Evolutionary conservation across 2,888 invertebrate species (phyloP).

Genomic region (Laothoe populi): DNA sequence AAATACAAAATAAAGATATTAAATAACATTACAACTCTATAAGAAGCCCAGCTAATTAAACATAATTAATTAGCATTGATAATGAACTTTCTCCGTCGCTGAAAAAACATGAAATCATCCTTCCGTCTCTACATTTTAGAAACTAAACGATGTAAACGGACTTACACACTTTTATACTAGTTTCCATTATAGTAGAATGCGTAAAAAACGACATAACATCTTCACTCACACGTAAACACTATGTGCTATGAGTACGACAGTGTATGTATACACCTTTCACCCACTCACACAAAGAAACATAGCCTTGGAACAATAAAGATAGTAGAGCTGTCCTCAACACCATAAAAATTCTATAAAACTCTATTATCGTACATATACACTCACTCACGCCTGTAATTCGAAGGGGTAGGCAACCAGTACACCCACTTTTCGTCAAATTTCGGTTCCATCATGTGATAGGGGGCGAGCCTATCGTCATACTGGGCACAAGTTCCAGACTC

Average conservation of each 20-base stretch:
- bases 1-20: not conserved
- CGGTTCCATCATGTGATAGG: too few relatives aligned
- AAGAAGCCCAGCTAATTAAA: not conserved
- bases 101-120: conserved; percentile 32
- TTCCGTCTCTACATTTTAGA: conserved; percentile 46
- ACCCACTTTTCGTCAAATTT: too few relatives aligned
- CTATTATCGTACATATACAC: not conserved
- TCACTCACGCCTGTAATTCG: too few relatives aligned
- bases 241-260: conserved; percentile 51
- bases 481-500: too few relatives aligned
- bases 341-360: conserved; percentile 10
- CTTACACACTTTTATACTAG: conserved; percentile 72
- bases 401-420: too few relatives aligned
- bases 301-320: conserved; percentile 43
- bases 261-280: conserved; percentile 76
- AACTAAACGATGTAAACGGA: conserved; percentile 62
- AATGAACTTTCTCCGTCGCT: conserved; percentile 15
- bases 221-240: conserved; percentile 58
- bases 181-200: conserved; percentile 64
- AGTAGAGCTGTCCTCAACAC: conserved; percentile 44
- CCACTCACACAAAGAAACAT: conserved; percentile 54
- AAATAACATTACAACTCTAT: not conserved
- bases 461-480: too few relatives aligned
- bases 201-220: conserved; percentile 64
- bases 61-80: not conserved